Evolutionary conservation across 1,140 invertebrate genomes (phyloP).

Genomic region (Drosophila bipectinata): DNA sequence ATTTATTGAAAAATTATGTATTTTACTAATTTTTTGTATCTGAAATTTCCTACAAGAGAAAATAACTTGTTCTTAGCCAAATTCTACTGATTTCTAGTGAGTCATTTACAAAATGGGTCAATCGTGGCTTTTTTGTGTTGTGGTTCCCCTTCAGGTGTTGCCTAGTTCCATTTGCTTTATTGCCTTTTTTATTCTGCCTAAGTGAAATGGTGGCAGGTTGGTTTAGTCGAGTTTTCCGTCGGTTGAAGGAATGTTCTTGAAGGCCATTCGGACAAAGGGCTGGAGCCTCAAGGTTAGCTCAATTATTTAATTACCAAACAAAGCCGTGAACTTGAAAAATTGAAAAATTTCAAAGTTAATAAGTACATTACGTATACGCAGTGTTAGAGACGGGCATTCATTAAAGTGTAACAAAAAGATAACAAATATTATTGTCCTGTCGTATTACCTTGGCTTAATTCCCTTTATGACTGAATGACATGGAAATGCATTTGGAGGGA

Average conservation of each 20-base stretch:
- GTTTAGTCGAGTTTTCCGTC: constrained; percentile 62
- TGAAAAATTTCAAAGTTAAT: not conserved
- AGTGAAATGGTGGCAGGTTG: not conserved
- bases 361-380: constrained; percentile 34
- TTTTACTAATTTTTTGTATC: no score
- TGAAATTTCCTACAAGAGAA: no score
- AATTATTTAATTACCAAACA: constrained; percentile 32
- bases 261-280: constrained; percentile 47
- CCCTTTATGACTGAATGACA: constrained; percentile 47
- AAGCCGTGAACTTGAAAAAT: constrained; percentile 6
- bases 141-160: constrained; percentile 51
- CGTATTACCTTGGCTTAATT: constrained; percentile 26
- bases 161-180: constrained; percentile 48
- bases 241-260: constrained; percentile 65
- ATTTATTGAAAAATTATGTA: no score
- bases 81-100: not conserved
- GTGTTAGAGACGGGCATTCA: constrained; percentile 4
- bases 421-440: constrained; percentile 17
- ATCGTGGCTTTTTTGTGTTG: constrained; percentile 40
- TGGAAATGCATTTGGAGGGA: constrained; percentile 32
- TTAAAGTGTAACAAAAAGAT: constrained; percentile 14
- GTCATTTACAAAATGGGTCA: constrained; percentile 1
- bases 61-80: not conserved
- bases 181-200: constrained; percentile 3
- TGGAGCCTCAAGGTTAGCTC: constrained; percentile 59